Evolutionary conservation across 2,888 invertebrate species (phyloP).

Genomic region (Pyrrhosoma nymphula): DNA sequence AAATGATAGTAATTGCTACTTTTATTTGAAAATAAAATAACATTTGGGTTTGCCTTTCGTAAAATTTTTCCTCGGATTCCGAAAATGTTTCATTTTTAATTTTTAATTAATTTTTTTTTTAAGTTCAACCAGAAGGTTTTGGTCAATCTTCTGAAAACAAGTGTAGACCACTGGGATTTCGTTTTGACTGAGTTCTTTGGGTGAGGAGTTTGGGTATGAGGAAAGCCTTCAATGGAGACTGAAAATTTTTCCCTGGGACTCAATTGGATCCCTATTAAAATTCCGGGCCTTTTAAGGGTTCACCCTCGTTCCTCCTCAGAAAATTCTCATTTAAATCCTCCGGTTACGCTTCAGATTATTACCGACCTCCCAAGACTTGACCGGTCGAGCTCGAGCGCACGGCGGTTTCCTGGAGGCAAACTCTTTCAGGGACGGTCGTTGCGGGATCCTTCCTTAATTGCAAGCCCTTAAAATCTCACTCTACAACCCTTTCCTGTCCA

Average conservation of each 20-base stretch:
- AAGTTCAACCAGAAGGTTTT: not conserved
- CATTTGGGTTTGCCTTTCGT: not conserved
- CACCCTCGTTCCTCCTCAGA: not conserved
- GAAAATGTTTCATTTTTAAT: too few relatives aligned
- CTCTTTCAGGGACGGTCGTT: not conserved
- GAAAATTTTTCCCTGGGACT: not conserved
- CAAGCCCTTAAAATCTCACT: not conserved
- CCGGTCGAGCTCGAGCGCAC: not conserved
- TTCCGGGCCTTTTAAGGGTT: not conserved
- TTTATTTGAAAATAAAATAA: not conserved
- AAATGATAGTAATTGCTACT: too few relatives aligned
- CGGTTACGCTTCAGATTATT: slow-evolving; percentile 1
- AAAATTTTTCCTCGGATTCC: not conserved
- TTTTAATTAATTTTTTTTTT: not conserved
- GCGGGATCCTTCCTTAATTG: not conserved
- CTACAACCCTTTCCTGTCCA: not conserved
- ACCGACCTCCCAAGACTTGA: not conserved
- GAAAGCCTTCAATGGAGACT: not conserved
- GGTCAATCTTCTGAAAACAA: not conserved
- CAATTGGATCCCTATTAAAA: slow-evolving; percentile 4
- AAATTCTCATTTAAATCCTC: not conserved
- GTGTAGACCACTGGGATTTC: not conserved
- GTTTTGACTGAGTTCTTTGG: not conserved
- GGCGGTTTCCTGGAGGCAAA: not conserved
- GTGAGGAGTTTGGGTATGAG: too few relatives aligned